phyloP scores from a whole-genome alignment of 2,797 vertebrate genomes.

The Gastrophryne carolinensis region DNA sequence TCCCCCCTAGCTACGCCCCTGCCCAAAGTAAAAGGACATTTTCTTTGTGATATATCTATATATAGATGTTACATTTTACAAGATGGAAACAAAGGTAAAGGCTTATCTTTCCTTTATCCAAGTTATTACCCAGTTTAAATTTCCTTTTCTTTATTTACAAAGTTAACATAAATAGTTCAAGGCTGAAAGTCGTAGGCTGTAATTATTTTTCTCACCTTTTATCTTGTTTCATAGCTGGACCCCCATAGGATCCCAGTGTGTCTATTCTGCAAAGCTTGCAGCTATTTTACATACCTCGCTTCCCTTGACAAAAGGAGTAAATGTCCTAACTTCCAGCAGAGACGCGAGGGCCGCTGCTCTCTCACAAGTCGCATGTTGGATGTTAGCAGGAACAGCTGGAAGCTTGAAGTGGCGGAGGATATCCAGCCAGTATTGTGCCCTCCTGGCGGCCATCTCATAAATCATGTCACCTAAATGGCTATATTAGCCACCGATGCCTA shows the following conservation, averaged over 20 bases:
- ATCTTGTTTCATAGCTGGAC: not conserved
- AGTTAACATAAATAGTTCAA: not conserved
- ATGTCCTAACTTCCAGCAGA: not conserved
- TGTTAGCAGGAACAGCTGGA: conserved; percentile 41
- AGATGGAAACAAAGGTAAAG: no score
- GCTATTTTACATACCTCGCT: not conserved
- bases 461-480: conserved; percentile 46
- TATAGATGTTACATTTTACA: no score
- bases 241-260: not conserved
- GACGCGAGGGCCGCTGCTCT: conserved; percentile 14
- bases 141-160: not conserved
- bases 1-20: no score
- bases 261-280: conserved; percentile 30
- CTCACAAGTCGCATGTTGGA: conserved; percentile 3
- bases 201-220: not conserved
- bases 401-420: conserved; percentile 10
- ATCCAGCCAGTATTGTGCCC: conserved; percentile 23
- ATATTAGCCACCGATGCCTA: conserved; percentile 15
- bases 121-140: not conserved
- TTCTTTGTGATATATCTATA: no score
- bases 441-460: conserved; percentile 17
- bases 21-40: no score
- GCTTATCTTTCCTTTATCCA: no score
- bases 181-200: not conserved
- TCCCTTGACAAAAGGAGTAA: conserved; percentile 10